Evolutionary conservation across 2,888 invertebrate genomes (phyloP).

Genomic region (Prosapia bicincta): DNA sequence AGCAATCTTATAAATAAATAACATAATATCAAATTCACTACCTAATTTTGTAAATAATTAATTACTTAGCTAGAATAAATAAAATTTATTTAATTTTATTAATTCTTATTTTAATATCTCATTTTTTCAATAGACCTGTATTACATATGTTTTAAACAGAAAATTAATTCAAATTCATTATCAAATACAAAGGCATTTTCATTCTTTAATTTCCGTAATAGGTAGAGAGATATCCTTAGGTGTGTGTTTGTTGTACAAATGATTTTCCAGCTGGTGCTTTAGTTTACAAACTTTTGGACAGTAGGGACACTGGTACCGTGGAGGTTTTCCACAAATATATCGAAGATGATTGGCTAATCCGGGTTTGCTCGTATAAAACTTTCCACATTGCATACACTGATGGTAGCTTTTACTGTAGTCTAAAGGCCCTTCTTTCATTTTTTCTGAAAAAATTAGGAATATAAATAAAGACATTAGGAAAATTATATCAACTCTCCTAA

Average conservation of each 20-base stretch:
- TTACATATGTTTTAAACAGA: too few relatives aligned
- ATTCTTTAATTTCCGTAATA: background rate
- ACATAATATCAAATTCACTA: too few relatives aligned
- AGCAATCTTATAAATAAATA: too few relatives aligned
- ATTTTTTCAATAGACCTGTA: too few relatives aligned
- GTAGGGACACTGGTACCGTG: conserved; percentile 44
- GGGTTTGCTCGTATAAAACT: conserved; percentile 43
- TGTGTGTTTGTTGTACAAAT: conserved; percentile 29
- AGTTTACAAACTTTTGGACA: conserved; percentile 37
- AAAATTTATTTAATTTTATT: too few relatives aligned
- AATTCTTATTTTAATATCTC: too few relatives aligned
- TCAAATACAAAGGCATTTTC: too few relatives aligned
- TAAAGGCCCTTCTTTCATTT: background rate
- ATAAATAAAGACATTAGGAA: background rate
- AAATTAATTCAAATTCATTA: too few relatives aligned
- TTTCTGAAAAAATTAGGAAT: background rate
- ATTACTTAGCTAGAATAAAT: too few relatives aligned
- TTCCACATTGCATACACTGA: conserved; percentile 35
- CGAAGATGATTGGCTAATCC: conserved; percentile 43
- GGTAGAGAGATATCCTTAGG: background rate
- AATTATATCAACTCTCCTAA: too few relatives aligned
- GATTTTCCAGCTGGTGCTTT: conserved; percentile 31
- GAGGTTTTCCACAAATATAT: conserved; percentile 45
- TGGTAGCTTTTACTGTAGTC: background rate
- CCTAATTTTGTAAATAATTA: too few relatives aligned